Percentiles rank a stretch among this genome's conserved stretches.
These are phyloP conservation scores for Drosophila mulleri DNA, from an alignment of 2,888 invertebrate genomes.

Conservation along the genomic window DNA sequence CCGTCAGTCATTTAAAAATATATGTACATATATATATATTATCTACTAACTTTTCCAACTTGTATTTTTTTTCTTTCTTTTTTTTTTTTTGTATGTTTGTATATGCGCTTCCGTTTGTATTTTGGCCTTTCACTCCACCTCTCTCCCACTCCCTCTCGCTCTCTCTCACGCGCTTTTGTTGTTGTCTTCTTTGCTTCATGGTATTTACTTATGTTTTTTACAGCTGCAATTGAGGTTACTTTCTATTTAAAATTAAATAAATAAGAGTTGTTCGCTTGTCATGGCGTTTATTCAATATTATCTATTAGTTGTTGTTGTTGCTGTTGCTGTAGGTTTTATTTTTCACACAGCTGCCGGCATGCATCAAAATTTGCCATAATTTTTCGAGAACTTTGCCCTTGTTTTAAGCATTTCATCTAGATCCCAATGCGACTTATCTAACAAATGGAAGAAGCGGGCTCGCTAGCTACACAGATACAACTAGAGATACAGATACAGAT, in stretches of 20 bases:
- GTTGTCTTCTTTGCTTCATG: slow-evolving; percentile 36
- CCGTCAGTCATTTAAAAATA: slow-evolving; percentile 29
- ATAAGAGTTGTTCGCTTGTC: slow-evolving; percentile 50
- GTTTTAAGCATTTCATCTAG: slow-evolving; percentile 45
- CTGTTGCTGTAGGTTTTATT: slow-evolving; percentile 44
- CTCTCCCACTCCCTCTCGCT: neutral
- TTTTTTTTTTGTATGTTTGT: neutral
- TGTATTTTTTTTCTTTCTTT: slow-evolving; percentile 11
- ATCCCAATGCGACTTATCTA: slow-evolving; percentile 35
- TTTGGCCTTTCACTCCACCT: slow-evolving; percentile 25
- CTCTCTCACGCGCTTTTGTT: neutral
- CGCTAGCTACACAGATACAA: slow-evolving; percentile 12
- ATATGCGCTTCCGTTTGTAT: slow-evolving; percentile 26
- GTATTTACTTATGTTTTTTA: slow-evolving; percentile 75
- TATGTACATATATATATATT: neutral
- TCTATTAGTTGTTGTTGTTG: slow-evolving; percentile 19
- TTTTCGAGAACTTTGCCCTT: slow-evolving; percentile 53
- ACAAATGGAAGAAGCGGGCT: slow-evolving; percentile 15
- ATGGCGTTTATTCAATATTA: slow-evolving; percentile 33
- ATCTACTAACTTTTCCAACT: slow-evolving; percentile 39
- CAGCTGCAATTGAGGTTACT: slow-evolving; percentile 79
- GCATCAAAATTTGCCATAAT: slow-evolving; percentile 78
- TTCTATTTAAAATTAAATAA: slow-evolving; percentile 77
- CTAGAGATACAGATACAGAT: slow-evolving; percentile 2
- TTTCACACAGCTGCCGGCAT: slow-evolving; percentile 71